Evolutionary conservation across 2,888 invertebrate genomes (phyloP).

Genomic region (Argyresthia goedartella): DNA sequence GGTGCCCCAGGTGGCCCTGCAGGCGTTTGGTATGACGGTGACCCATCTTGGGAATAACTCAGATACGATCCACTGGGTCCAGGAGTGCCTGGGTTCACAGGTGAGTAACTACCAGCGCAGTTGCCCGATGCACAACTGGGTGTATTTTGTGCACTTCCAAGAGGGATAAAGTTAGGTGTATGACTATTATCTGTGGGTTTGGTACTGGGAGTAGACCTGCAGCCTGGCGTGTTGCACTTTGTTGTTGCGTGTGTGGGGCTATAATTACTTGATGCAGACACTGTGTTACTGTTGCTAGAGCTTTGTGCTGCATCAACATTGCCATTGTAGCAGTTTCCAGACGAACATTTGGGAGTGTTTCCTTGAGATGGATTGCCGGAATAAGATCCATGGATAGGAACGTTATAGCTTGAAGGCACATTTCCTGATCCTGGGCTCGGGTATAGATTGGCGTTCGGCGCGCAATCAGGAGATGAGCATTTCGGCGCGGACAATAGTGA

Average conservation of each 20-base stretch:
- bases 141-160: background rate
- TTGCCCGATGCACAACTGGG: background rate
- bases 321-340: slow-evolving; percentile 13
- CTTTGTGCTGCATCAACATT: background rate
- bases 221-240: slow-evolving; percentile 1
- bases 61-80: slow-evolving; percentile 1
- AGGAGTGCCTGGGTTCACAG: background rate
- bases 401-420: slow-evolving; percentile 25
- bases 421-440: slow-evolving; percentile 13
- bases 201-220: background rate
- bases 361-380: slow-evolving; percentile 7
- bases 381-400: slow-evolving; percentile 18
- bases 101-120: slow-evolving; percentile 1
- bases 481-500: slow-evolving; percentile 35
- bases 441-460: slow-evolving; percentile 4
- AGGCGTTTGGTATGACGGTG: slow-evolving; percentile 2
- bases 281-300: background rate
- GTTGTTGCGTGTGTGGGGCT: background rate
- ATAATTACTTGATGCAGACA: background rate
- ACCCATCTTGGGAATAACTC: slow-evolving; percentile 8
- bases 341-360: slow-evolving; percentile 11
- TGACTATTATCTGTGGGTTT: background rate
- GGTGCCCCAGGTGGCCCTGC: slow-evolving; percentile 6
- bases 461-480: slow-evolving; percentile 20
- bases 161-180: background rate